phyloP scores from a whole-genome alignment of 1,140 invertebrate genomes.

The Hyles vespertilio region DNA sequence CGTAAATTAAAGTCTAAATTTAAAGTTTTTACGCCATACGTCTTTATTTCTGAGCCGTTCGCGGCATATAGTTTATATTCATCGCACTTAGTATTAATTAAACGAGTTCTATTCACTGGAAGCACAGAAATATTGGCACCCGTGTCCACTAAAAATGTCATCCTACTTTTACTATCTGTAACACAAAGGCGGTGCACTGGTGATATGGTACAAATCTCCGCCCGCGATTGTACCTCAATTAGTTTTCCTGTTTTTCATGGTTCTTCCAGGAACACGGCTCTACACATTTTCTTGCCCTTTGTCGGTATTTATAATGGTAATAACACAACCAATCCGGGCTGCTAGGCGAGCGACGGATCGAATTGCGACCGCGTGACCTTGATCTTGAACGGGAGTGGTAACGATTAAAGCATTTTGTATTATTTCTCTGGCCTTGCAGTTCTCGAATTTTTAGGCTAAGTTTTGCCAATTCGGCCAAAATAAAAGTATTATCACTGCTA shows the following conservation, averaged over 20 bases:
- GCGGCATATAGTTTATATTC: slow-evolving; percentile 28
- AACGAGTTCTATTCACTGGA: slow-evolving; percentile 10
- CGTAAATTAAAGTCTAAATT: slow-evolving; percentile 33
- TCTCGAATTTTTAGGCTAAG: neutral
- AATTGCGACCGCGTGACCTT: neutral
- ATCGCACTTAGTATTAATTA: neutral
- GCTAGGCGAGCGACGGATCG: slow-evolving; percentile 5
- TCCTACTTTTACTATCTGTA: slow-evolving; percentile 17
- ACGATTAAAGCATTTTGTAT: too few species aligned
- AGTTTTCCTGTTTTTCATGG: slow-evolving; percentile 13
- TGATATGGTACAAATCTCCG: neutral
- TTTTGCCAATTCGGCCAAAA: slow-evolving; percentile 1
- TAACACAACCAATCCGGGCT: slow-evolving; percentile 12
- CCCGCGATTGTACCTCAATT: slow-evolving; percentile 12
- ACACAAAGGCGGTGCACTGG: slow-evolving; percentile 25
- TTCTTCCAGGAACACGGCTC: slow-evolving; percentile 7
- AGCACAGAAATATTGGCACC: slow-evolving; percentile 44
- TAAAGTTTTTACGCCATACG: slow-evolving; percentile 36
- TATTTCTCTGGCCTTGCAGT: neutral
- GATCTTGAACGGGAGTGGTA: neutral
- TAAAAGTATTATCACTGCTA: neutral
- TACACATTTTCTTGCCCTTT: slow-evolving; percentile 10
- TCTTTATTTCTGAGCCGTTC: slow-evolving; percentile 36
- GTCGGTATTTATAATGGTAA: slow-evolving; percentile 10
- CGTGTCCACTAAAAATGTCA: slow-evolving; percentile 36